Conservation (phyloP, 2,797 vertebrate genomes). For the Liasis olivaceus region DNA sequence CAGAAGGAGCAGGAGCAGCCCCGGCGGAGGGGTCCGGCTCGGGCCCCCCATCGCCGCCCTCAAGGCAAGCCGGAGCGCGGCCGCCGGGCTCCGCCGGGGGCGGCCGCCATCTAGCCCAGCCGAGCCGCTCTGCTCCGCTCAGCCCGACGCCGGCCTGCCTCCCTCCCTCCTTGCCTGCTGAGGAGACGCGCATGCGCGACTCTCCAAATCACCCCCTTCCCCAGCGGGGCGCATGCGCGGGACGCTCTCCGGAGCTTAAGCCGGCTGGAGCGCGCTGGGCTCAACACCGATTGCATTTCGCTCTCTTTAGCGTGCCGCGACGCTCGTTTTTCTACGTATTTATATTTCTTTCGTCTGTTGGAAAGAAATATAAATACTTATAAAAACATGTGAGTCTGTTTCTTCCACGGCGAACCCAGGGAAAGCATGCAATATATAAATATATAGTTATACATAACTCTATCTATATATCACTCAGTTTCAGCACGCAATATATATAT, state of each 20-base stretch:
- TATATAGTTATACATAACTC: too few relatives aligned
- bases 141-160: background rate
- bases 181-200: background rate
- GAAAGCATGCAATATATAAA: too few relatives aligned
- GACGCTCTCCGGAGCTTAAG: background rate
- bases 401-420: too few relatives aligned
- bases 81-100: background rate
- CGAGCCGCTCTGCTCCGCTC: accelerated
- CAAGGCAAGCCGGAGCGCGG: background rate
- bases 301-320: background rate
- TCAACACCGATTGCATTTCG: too few relatives aligned
- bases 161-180: accelerated
- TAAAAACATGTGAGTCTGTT: too few relatives aligned
- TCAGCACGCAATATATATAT: too few relatives aligned
- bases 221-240: background rate
- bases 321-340: too few relatives aligned
- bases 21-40: conserved; percentile 31
- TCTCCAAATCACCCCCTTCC: too few relatives aligned
- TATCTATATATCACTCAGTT: too few relatives aligned
- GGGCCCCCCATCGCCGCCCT: background rate
- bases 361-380: too few relatives aligned
- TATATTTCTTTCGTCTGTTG: too few relatives aligned
- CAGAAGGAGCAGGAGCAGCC: conserved; percentile 48
- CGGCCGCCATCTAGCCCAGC: conserved; percentile 32
- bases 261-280: too few relatives aligned